phyloP scores from a whole-genome alignment of 2,797 vertebrate species.

The Todus mexicanus region DNA sequence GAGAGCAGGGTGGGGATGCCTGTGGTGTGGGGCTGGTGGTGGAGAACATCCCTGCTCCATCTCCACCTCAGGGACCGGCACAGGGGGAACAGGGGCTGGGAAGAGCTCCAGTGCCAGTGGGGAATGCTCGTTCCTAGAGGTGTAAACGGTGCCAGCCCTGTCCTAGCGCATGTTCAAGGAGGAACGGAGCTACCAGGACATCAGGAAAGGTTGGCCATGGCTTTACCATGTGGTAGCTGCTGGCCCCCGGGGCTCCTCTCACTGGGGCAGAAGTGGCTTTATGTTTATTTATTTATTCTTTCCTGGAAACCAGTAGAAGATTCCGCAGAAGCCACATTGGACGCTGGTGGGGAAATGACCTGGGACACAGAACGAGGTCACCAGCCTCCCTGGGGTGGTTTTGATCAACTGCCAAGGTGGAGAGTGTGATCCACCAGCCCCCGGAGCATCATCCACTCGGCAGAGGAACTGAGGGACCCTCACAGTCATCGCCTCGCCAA shows the following conservation, averaged over 20 bases:
- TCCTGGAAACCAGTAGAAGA: constrained; percentile 23
- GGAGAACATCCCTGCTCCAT: neutral
- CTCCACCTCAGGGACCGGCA: neutral
- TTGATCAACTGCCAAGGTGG: neutral
- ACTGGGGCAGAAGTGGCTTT: neutral
- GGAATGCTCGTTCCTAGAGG: accelerated
- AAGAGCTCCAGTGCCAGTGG: neutral
- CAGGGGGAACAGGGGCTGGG: accelerated
- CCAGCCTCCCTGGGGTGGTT: neutral
- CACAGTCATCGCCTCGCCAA: accelerated
- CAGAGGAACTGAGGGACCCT: neutral
- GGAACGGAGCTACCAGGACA: neutral
- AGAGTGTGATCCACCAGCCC: neutral
- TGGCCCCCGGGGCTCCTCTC: neutral
- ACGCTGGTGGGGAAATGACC: neutral
- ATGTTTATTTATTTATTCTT: neutral
- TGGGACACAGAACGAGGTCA: constrained; percentile 21
- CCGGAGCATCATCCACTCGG: neutral
- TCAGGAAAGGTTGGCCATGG: neutral
- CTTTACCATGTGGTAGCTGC: neutral
- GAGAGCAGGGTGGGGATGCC: accelerated
- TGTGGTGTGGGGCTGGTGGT: accelerated
- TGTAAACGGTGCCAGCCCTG: accelerated
- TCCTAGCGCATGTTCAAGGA: neutral
- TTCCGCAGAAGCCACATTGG: neutral